Evolutionary conservation across 2,113 vertebrate species (phyloP).

Genomic region (Prolemur simus): DNA sequence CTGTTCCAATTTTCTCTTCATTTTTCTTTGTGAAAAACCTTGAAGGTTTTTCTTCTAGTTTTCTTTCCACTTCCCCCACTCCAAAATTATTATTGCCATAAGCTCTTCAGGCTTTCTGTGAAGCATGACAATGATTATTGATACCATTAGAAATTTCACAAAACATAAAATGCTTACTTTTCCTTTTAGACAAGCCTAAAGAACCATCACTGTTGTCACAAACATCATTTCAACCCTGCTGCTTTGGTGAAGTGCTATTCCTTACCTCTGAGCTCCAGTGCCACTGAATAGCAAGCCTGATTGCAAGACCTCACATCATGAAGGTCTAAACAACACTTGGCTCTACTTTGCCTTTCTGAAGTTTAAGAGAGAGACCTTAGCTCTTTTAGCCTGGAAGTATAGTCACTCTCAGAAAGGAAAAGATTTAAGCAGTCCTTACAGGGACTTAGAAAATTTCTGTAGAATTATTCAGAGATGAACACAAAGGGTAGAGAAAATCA

Average conservation of each 20-base stretch:
- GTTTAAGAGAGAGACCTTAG: constrained; percentile 26
- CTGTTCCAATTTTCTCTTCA: neutral
- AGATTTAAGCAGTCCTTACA: constrained; percentile 44
- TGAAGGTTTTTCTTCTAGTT: neutral
- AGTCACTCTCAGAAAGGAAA: neutral
- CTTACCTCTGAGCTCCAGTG: neutral
- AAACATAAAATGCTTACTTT: neutral
- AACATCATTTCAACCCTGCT: neutral
- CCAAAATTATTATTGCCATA: neutral
- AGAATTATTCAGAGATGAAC: constrained; percentile 9
- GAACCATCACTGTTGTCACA: neutral
- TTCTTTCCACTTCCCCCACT: neutral
- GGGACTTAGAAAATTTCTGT: constrained; percentile 24
- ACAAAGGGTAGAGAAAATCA: constrained; percentile 63
- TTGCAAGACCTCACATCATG: neutral
- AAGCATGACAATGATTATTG: neutral
- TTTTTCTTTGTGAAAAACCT: neutral
- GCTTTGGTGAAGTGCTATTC: neutral
- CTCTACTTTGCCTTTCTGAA: neutral
- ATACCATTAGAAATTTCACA: constrained; percentile 28
- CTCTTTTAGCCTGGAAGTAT: neutral
- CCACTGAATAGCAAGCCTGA: neutral
- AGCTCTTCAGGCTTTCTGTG: neutral
- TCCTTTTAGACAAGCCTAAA: neutral
- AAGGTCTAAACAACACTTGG: neutral